A percentile compares a stretch with the other conserved stretches of the same genome.
These are phyloP conservation scores for Tridacna crocea DNA, from an alignment of 2,888 invertebrate species.

Conservation along the genomic window DNA sequence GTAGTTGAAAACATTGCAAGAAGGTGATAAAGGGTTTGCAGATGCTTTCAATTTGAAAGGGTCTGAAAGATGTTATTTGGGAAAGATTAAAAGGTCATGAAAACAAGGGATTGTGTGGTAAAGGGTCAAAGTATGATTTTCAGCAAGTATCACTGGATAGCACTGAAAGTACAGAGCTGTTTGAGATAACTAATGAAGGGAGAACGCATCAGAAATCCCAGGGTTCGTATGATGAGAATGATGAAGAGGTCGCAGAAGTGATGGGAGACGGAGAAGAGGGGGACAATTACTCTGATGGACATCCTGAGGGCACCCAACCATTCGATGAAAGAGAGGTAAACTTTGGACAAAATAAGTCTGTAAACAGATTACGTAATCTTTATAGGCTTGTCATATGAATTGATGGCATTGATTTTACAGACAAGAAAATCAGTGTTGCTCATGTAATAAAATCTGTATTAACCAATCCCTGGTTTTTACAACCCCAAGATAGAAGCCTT, in stretches of 20 bases:
- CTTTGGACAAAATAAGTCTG: background rate
- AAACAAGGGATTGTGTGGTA: no score
- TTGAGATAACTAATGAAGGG: slow-evolving; percentile 58
- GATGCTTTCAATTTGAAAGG: no score
- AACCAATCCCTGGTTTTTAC: no score
- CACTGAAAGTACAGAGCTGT: slow-evolving; percentile 65
- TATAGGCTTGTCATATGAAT: no score
- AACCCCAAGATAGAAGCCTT: no score
- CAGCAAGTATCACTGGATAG: slow-evolving; percentile 63
- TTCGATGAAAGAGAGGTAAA: slow-evolving; percentile 60
- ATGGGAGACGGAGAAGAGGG: slow-evolving; percentile 66
- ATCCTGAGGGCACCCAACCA: slow-evolving; percentile 64
- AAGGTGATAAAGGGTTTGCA: no score
- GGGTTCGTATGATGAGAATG: slow-evolving; percentile 75
- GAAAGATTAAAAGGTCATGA: no score
- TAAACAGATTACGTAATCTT: no score
- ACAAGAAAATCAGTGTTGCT: background rate
- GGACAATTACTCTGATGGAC: slow-evolving; percentile 59
- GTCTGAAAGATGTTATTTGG: no score
- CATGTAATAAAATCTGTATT: no score
- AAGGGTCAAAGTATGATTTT: background rate
- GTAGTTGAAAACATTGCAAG: no score
- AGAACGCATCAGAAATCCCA: slow-evolving; percentile 55
- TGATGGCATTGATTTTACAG: background rate
- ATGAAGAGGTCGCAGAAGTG: slow-evolving; percentile 76